Conservation (phyloP, 2,888 invertebrate genomes). For the Phasia obesa region DNA sequence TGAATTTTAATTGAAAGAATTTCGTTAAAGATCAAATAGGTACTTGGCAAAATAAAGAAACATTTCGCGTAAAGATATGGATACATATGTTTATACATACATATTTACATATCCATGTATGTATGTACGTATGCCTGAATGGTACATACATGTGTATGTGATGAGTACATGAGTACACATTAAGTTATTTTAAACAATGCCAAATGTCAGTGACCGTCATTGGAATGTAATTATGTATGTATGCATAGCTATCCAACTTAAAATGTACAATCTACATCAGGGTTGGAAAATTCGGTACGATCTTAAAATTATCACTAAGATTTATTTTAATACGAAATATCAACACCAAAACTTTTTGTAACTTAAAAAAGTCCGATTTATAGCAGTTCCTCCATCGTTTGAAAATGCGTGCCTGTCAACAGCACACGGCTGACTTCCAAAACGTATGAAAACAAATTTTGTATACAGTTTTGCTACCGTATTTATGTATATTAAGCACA, state of each 20-base stretch:
- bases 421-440: no score
- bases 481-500: no score
- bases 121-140: background rate
- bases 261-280: slow-evolving; percentile 1
- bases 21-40: background rate
- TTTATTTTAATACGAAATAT: no score
- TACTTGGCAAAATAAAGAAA: background rate
- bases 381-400: no score
- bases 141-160: background rate
- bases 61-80: background rate
- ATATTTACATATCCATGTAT: background rate
- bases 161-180: no score
- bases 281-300: background rate
- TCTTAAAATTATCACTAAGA: no score
- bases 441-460: no score
- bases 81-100: background rate
- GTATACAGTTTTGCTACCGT: no score
- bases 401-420: no score
- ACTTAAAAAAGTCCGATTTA: no score
- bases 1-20: no score
- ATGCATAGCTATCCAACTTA: background rate
- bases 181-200: slow-evolving; percentile 52
- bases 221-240: slow-evolving; percentile 67
- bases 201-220: slow-evolving; percentile 71
- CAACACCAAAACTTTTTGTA: no score